phyloP scores from a whole-genome alignment of 2,888 invertebrate species.

The Melipona bicolor region DNA sequence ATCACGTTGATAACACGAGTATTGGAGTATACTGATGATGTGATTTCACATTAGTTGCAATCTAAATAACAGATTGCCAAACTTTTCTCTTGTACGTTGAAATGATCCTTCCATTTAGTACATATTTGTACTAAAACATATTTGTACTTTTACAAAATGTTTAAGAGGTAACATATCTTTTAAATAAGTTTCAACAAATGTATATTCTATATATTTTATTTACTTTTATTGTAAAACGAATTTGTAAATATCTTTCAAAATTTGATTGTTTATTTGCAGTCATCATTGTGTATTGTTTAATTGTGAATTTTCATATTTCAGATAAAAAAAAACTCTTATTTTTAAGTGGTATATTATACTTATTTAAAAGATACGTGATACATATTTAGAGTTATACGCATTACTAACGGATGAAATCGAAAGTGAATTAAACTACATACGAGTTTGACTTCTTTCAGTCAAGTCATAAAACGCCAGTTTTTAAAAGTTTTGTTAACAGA shows the following conservation, averaged over 20 bases:
- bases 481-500: slow-evolving; percentile 52
- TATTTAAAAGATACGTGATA: slow-evolving; percentile 52
- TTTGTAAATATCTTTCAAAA: slow-evolving; percentile 16
- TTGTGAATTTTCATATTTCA: not conserved
- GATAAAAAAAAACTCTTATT: not conserved
- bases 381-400: slow-evolving; percentile 39
- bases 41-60: slow-evolving; percentile 43
- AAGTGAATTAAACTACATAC: slow-evolving; percentile 43
- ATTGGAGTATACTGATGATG: slow-evolving; percentile 52
- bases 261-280: not conserved
- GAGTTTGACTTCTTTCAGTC: slow-evolving; percentile 11
- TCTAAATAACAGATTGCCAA: slow-evolving; percentile 48
- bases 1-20: slow-evolving; percentile 47
- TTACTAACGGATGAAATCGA: slow-evolving; percentile 36
- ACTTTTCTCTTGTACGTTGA: slow-evolving; percentile 44
- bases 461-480: slow-evolving; percentile 48
- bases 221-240: slow-evolving; percentile 3
- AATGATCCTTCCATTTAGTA: slow-evolving; percentile 62
- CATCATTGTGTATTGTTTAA: not conserved
- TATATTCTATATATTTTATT: slow-evolving; percentile 4
- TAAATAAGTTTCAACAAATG: slow-evolving; percentile 28
- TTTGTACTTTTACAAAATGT: slow-evolving; percentile 39
- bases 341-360: slow-evolving; percentile 12
- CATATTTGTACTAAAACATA: slow-evolving; percentile 46
- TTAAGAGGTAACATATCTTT: slow-evolving; percentile 48